Base-by-base conservation (phyloP, 1,140 invertebrate genomes). In the Mamestra configurata region DNA sequence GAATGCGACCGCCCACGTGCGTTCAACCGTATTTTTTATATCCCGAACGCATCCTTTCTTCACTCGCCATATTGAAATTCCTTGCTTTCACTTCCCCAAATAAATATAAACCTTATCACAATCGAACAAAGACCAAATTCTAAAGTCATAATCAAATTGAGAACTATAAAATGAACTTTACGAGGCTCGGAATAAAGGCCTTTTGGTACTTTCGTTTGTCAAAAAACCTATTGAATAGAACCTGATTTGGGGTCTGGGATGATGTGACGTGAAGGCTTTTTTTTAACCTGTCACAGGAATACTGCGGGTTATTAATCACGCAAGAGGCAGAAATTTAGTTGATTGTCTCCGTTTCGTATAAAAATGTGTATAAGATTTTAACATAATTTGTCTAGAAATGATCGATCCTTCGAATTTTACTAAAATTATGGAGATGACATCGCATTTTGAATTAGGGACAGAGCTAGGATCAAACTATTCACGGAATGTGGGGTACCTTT, bases 291-390 rank as follows among this genome's bases (percentile, higher is more conserved):
- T 84, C 84, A 87, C 70, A 80, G 81, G 79, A 83, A 85, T 82
- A 84, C 84, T 79, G 71, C 84, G 66, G 85, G 85, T 86, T 90
- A 90, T 92, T 91, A 92, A 92, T 92, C 87, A 91, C 40, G 43
- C 15, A 49, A 35, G 55, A 64, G 77, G 51, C 49, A 79, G 72
- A 79, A 49, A 76, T 49, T 49, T 46, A 24, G 71, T 61, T 83
- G 80, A 76, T 78, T 80, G 77, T 82, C 79, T 86, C 81, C 81
- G 80, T 84, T 86, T 84, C 73, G 35, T 59, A 77, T 51, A 64
- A 77, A 31, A 77, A n/a, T n/a, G n/a, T n/a, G n/a, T 59, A 57
- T 73, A 59, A 13, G 20, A 20, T 61, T 59, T 59, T 59, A 61
- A 75, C 55, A 46, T 59, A 46, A 46, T 51, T 51, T 31, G n/a